Percentiles rank a stretch among this genome's conserved stretches.
phyloP scores from a whole-genome alignment of 2,888 invertebrate genomes.

The Scaptomyza reducta region DNA sequence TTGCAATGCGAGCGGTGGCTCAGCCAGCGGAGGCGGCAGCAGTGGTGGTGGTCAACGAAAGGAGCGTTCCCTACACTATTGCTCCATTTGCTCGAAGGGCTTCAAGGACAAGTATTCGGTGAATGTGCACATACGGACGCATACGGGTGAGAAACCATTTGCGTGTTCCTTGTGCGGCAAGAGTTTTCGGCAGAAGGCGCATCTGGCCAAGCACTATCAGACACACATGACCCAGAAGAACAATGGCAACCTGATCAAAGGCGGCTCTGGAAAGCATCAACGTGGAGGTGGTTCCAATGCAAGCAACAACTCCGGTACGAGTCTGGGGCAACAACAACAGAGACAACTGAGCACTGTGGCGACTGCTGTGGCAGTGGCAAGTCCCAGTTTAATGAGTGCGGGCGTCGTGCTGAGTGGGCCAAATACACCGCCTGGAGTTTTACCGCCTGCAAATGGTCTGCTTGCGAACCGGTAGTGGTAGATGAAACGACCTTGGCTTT shows the following conservation, averaged over 20 bases:
- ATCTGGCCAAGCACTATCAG: slow-evolving; percentile 96
- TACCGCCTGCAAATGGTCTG: slow-evolving; percentile 83
- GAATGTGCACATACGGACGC: slow-evolving; percentile 98
- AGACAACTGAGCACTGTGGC: slow-evolving; percentile 73
- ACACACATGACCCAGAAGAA: slow-evolving; percentile 95
- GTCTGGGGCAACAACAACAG: slow-evolving; percentile 63
- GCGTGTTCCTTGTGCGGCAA: slow-evolving; percentile 97
- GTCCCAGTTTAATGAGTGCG: slow-evolving; percentile 54
- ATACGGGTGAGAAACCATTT: slow-evolving; percentile 99
- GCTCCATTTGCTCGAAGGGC: slow-evolving; percentile 96
- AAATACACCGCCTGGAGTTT: slow-evolving; percentile 63
- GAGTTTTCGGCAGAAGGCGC: slow-evolving; percentile 96
- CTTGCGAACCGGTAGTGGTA: slow-evolving; percentile 82
- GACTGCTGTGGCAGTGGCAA: slow-evolving; percentile 47
- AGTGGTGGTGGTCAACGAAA: slow-evolving; percentile 86
- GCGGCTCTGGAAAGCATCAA: slow-evolving; percentile 81
- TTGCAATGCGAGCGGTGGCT: slow-evolving; percentile 68
- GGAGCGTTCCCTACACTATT: slow-evolving; percentile 94
- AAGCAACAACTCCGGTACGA: slow-evolving; percentile 27
- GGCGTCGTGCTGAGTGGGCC: slow-evolving; percentile 65
- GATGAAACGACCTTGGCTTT: slow-evolving; percentile 5
- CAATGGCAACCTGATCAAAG: slow-evolving; percentile 87
- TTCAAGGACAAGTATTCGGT: slow-evolving; percentile 98
- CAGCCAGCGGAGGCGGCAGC: slow-evolving; percentile 83
- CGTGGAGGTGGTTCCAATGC: slow-evolving; percentile 42